Percentiles rank a stretch among this genome's conserved stretches.
phyloP scores from a whole-genome alignment of 2,797 vertebrate genomes.

The Hypotaenidia philippensis region DNA sequence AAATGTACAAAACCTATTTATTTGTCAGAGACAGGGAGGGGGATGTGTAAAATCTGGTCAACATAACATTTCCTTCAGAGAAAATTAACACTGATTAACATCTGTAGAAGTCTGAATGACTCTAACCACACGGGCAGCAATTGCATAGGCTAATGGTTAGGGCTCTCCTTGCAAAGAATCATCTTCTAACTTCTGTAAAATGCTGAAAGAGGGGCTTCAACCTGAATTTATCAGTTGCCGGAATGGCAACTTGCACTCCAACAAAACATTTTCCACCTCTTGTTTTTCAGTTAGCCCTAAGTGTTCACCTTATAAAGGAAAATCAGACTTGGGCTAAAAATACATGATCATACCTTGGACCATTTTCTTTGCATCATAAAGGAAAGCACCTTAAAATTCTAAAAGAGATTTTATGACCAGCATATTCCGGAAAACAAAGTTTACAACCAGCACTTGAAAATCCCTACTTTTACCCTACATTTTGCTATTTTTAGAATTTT shows the following conservation, averaged over 20 bases:
- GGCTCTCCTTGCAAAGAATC: neutral
- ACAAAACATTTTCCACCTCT: neutral
- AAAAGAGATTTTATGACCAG: neutral
- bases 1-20: neutral
- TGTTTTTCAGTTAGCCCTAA: neutral
- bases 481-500: neutral
- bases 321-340: neutral
- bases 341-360: neutral
- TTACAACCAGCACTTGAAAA: conserved; percentile 3
- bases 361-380: neutral
- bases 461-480: neutral
- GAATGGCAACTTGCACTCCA: neutral
- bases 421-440: neutral
- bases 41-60: neutral
- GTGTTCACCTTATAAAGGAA: neutral
- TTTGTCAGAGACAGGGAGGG: neutral
- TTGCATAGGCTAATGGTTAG: neutral
- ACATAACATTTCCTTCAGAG: neutral
- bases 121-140: neutral
- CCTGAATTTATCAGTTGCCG: conserved; percentile 31
- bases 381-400: neutral
- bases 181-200: neutral
- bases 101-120: neutral
- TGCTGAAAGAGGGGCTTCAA: conserved; percentile 19
- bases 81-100: conserved; percentile 20